Evolutionary conservation across 2,797 vertebrate genomes (phyloP).

Genomic region (Graptemys geographica): DNA sequence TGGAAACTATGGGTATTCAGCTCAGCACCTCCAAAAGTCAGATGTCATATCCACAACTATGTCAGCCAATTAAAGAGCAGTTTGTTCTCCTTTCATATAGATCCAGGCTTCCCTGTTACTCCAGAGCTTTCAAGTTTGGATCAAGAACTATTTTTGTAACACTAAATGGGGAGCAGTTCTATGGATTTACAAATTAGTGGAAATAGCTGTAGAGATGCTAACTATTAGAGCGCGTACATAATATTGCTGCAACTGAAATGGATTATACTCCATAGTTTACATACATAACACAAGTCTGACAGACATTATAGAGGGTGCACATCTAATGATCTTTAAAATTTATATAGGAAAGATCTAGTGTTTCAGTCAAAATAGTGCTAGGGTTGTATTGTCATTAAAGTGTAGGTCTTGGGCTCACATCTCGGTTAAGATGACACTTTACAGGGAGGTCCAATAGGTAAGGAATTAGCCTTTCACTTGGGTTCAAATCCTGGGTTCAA

Average conservation of each 20-base stretch:
- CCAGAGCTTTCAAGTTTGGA: background rate
- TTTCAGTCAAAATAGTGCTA: background rate
- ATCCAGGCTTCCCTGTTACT: background rate
- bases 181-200: background rate
- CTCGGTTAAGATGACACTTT: background rate
- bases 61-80: background rate
- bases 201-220: background rate
- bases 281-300: background rate
- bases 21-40: background rate
- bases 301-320: background rate
- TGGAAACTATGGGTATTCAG: background rate
- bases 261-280: background rate
- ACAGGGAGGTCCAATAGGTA: background rate
- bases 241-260: background rate
- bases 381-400: background rate
- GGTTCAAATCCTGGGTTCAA: background rate
- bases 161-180: background rate
- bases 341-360: background rate
- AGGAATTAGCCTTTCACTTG: background rate
- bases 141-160: background rate
- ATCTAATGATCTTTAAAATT: background rate
- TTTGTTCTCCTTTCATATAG: background rate
- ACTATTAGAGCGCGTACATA: background rate
- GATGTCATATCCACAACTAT: background rate
- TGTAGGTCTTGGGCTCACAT: background rate